These are phyloP conservation scores for Diplodus sargus DNA, from an alignment of 2,797 vertebrate species.

Conservation along the genomic window DNA sequence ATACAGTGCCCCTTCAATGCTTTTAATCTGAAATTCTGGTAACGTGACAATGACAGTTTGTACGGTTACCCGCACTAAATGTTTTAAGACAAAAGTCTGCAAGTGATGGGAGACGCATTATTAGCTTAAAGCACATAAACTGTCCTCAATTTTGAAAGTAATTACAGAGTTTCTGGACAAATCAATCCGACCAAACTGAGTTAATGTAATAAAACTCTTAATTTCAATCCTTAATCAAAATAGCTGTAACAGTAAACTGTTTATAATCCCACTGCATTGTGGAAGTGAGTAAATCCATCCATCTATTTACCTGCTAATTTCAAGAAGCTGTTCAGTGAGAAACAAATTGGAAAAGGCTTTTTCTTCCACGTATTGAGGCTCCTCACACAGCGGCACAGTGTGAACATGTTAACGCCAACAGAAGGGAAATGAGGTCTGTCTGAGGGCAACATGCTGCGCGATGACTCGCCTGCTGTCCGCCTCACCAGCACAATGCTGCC, in stretches of 20 bases:
- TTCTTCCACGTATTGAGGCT: neutral
- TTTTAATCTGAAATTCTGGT: too few relatives aligned
- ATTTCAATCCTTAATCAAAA: neutral
- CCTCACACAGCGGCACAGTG: neutral
- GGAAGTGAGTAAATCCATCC: neutral
- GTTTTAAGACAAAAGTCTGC: neutral
- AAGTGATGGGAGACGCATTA: neutral
- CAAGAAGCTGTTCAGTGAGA: neutral
- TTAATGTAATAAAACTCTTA: neutral
- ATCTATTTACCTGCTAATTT: neutral
- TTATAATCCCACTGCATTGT: neutral
- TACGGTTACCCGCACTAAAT: neutral
- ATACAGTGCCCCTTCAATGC: too few relatives aligned
- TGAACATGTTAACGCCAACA: neutral
- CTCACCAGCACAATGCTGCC: conserved; percentile 54
- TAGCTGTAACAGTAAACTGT: neutral
- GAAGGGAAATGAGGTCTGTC: conserved; percentile 51
- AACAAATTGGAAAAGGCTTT: neutral
- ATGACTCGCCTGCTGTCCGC: conserved; percentile 17
- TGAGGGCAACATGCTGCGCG: conserved; percentile 19
- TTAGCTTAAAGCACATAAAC: neutral
- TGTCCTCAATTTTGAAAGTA: neutral
- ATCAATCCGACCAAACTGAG: neutral
- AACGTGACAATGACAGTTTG: too few relatives aligned
- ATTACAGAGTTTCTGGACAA: neutral